Evolutionary conservation across 2,113 vertebrate genomes (phyloP), one percentile per base, ranked within the genome.

Genomic region (Grus americana): DNA sequence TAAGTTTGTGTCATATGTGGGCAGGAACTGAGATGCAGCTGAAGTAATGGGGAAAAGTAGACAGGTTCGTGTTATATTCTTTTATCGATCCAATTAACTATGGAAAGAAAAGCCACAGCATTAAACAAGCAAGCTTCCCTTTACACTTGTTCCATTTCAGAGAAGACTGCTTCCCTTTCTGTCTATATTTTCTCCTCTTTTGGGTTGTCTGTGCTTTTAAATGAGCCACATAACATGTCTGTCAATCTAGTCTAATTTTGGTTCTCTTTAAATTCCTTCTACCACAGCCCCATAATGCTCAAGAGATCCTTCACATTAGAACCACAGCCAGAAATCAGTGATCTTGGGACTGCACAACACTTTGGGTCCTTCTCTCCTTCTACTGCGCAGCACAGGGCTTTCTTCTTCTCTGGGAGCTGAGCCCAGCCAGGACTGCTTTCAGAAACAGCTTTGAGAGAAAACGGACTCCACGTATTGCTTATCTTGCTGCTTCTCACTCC

Each of bases 391-490:
- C 23, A 78, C 10, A 34, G 40, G 26, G n/a, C 13, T 79, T 92
- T 75, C 62, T 68, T 7, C 38, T 82, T 46, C 62, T 68, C 47
- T 38, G 17, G 11, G 7, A 44, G 15, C 14, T 59, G 10, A 62
- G 19, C 16, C 23, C 34, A 70, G 34, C 5, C 49, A 92, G 34
- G 16, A 74, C 27, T n/a, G 61, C 12, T 67, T 88, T 81, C 73
- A 90, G 30, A 85, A 74, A 81, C 15, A 68, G 26, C 17, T 81
- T 21, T 52, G 21, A 80, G 30, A 85, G 21, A 81, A 92, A 81
- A 79, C 0, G 79, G 16, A n/a, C 0, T 18, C 7, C 57, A 49
- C 3, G 1, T 29, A 55, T 44, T 18, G 32, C 50, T 82, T 34
- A 27, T 26, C 27, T 79, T 42, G 27, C 44, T 46, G 20, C 50